These are phyloP conservation scores for Lagorchestes hirsutus DNA, from an alignment of 2,797 vertebrate species.

Conservation along the genomic window DNA sequence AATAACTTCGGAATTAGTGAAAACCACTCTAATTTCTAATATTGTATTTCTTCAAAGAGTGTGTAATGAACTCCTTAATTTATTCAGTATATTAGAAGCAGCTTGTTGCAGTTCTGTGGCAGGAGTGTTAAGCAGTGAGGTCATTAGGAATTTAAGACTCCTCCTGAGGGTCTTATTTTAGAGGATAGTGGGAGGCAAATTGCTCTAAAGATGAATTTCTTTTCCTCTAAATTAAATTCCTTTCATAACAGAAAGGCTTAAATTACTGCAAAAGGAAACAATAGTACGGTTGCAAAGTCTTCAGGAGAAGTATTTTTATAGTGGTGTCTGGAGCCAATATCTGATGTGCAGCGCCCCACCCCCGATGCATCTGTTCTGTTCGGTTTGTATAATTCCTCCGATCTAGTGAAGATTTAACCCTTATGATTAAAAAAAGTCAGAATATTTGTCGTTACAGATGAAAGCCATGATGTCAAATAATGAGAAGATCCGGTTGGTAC, in stretches of 20 bases:
- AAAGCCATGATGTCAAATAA: not conserved
- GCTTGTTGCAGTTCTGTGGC: not conserved
- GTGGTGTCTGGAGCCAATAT: slow-evolving; percentile 63
- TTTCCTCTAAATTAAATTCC: slow-evolving; percentile 64
- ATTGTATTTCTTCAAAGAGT: slow-evolving; percentile 58
- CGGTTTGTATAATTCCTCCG: slow-evolving; percentile 70
- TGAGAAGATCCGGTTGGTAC: not conserved
- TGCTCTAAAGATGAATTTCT: slow-evolving; percentile 62
- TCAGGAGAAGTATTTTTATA: slow-evolving; percentile 75
- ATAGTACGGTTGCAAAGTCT: slow-evolving; percentile 65
- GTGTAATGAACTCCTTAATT: slow-evolving; percentile 47
- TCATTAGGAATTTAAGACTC: slow-evolving; percentile 36
- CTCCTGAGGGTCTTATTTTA: slow-evolving; percentile 63
- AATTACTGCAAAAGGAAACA: slow-evolving; percentile 56
- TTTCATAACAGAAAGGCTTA: slow-evolving; percentile 71
- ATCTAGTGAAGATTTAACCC: slow-evolving; percentile 55
- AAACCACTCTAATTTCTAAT: slow-evolving; percentile 35
- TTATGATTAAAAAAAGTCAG: not conserved
- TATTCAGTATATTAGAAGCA: slow-evolving; percentile 56
- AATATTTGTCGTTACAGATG: not conserved
- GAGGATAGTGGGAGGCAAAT: slow-evolving; percentile 48
- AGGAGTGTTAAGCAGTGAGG: slow-evolving; percentile 29
- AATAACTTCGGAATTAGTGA: slow-evolving; percentile 56
- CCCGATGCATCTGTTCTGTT: slow-evolving; percentile 71
- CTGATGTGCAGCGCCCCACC: slow-evolving; percentile 62